Base-by-base conservation (phyloP, 92 coral and sea anemone species). In the Meandrina meandrites region DNA sequence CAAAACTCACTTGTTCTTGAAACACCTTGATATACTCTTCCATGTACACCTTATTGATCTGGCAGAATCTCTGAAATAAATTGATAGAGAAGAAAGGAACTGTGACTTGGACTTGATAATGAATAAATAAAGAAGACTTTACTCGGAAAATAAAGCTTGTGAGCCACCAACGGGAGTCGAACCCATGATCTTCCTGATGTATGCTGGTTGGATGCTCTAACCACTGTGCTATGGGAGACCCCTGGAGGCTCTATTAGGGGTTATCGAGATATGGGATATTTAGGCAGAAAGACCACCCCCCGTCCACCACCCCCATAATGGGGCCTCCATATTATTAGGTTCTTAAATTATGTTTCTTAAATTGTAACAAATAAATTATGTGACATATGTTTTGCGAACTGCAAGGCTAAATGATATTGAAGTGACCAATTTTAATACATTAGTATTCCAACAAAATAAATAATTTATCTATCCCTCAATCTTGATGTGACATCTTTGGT, bases 21-120 rank as follows among this genome's bases (percentile, higher is more conserved):
- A 96, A 96, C 6, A 94, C 81, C 85, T 91, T 93, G 83, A 96
- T 91, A 81, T 93, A 96, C 79, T 96, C 98, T 48, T 96, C 98
- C 74, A 96, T 89, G 81, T 91, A 96, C 40, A 79, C 96, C 77
- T 95, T 96, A 27, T 93, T 96, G 18, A 96, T 79, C 45, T 93
- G 94, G 85, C 98, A 96, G 79, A 96, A 94, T 42, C 98, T 91
- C 98, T 96, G 79, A 30, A 76, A 86, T 31, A 53, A 34, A 71
- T 54, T 54, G 24, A 15, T 53, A 76, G 24, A 69, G 16, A 27
- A 32, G n/a, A 24, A 27, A 24, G 17, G 37, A 57, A 21, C 18
- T 24, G 27, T 57, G 64, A 19, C 64, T 57, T 57, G 64, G 64
- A 19, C 45, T 40, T 57, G 64, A 57, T n/a, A n/a, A n/a, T n/a